Conservation (phyloP, 2,113 vertebrate genomes). For the Atherinomorus stipes region DNA sequence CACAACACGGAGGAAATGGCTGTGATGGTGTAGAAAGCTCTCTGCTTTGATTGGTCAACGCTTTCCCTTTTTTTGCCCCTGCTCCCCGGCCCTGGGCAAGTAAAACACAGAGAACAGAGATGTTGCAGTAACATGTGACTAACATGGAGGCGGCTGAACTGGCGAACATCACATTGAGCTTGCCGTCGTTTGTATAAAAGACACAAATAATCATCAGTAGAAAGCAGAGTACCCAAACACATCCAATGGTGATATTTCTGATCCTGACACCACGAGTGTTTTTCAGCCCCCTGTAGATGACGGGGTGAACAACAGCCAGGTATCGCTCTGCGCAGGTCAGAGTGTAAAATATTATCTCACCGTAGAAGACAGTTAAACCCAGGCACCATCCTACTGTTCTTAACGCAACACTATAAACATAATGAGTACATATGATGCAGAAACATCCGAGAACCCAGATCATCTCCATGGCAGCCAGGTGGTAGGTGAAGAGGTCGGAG, state of each 20-base stretch:
- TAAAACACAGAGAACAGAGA: no score
- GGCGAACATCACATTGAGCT: no score
- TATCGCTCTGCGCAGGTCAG: conserved; percentile 52
- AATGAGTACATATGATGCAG: rapidly evolving
- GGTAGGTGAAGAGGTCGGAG: conserved; percentile 29
- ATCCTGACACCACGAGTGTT: not conserved
- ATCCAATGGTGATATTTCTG: conserved; percentile 15
- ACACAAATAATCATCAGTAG: not conserved
- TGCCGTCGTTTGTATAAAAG: no score
- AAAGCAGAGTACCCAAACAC: conserved; percentile 11
- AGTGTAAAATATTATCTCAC: conserved; percentile 5
- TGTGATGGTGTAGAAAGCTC: no score
- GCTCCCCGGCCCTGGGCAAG: no score
- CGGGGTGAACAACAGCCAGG: conserved; percentile 47
- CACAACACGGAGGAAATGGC: no score
- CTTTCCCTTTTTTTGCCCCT: no score
- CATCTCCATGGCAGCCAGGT: conserved; percentile 20
- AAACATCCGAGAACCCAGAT: not conserved
- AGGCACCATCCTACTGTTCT: rapidly evolving
- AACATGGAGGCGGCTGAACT: no score
- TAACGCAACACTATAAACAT: rapidly evolving
- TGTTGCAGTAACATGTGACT: no score
- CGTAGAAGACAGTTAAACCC: not conserved
- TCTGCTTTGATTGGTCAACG: no score
- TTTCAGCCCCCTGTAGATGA: conserved; percentile 35